phyloP scores from a whole-genome alignment of 2,888 invertebrate genomes.

The Stenolophus ochropezus region DNA sequence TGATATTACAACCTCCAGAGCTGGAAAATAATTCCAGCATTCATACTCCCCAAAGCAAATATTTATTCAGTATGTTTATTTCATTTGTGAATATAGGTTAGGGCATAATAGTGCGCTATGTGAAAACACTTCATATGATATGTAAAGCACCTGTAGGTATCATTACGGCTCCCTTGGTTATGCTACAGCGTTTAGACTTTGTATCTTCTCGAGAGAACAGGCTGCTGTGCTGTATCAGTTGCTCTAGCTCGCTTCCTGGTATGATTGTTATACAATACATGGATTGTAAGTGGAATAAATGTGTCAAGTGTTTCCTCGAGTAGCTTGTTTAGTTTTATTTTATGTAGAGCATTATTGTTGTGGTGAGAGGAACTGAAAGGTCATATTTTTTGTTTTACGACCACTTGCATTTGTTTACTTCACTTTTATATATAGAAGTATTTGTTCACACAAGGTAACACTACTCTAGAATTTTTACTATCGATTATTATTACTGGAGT shows the following conservation, averaged over 20 bases:
- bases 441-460: not conserved
- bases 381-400: not conserved
- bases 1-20: not conserved
- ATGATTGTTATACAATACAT: slow-evolving; percentile 23
- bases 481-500: no score
- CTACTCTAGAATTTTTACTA: not conserved
- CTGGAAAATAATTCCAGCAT: not conserved
- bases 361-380: not conserved
- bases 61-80: slow-evolving; percentile 27
- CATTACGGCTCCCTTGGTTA: slow-evolving; percentile 28
- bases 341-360: not conserved
- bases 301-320: not conserved
- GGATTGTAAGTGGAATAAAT: slow-evolving; percentile 23
- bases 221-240: not conserved
- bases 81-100: slow-evolving; percentile 40
- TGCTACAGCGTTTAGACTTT: slow-evolving; percentile 8
- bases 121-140: slow-evolving; percentile 34
- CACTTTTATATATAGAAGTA: not conserved
- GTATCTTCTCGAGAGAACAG: not conserved
- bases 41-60: slow-evolving; percentile 13
- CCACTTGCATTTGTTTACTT: not conserved
- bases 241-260: slow-evolving; percentile 3
- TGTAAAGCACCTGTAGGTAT: slow-evolving; percentile 41
- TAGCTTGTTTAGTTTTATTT: not conserved
- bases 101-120: not conserved